phyloP scores from a whole-genome alignment of 2,888 invertebrate genomes.

The Drosophila kanekoi region DNA sequence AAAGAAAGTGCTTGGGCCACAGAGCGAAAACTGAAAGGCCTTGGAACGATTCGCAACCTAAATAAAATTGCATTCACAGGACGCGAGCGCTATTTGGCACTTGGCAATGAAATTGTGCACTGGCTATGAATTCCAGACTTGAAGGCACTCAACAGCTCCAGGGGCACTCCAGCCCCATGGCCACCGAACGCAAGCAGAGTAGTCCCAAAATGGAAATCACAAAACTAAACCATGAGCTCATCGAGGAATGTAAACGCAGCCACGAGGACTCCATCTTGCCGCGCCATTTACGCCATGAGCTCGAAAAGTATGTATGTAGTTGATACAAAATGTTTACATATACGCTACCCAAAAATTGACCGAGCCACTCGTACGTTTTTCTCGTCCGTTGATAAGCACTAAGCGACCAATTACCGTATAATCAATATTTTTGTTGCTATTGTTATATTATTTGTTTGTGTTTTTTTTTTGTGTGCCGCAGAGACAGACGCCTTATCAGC shows the following conservation, averaged over 20 bases:
- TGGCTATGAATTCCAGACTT: constrained; percentile 71
- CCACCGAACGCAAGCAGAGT: constrained; percentile 68
- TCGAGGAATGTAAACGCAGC: constrained; percentile 83
- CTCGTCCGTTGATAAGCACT: constrained; percentile 38
- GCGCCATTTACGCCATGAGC: constrained; percentile 79
- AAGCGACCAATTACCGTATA: constrained; percentile 45
- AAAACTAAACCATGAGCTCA: constrained; percentile 81
- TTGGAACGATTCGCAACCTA: constrained; percentile 56
- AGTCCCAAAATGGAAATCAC: constrained; percentile 76
- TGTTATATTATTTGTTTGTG: constrained; percentile 13
- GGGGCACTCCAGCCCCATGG: constrained; percentile 58
- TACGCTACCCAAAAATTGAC: constrained; percentile 6
- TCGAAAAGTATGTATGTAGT: constrained; percentile 79
- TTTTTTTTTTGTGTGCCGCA: constrained; percentile 22
- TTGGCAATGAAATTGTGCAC: constrained; percentile 68
- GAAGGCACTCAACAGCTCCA: constrained; percentile 60
- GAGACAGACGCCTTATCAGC: constrained; percentile 45
- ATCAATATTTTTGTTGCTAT: constrained; percentile 39
- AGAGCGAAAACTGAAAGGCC: constrained; percentile 52
- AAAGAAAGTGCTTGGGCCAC: constrained; percentile 64
- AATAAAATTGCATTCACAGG: constrained; percentile 38
- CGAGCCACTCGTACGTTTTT: constrained; percentile 15
- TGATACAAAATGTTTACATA: constrained; percentile 13
- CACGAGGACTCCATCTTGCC: constrained; percentile 80
- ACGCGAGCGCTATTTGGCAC: constrained; percentile 14